Evolutionary conservation across 1,140 invertebrate genomes (phyloP), one percentile per base, ranked within the genome.

Genomic region (Hestina assimilis): DNA sequence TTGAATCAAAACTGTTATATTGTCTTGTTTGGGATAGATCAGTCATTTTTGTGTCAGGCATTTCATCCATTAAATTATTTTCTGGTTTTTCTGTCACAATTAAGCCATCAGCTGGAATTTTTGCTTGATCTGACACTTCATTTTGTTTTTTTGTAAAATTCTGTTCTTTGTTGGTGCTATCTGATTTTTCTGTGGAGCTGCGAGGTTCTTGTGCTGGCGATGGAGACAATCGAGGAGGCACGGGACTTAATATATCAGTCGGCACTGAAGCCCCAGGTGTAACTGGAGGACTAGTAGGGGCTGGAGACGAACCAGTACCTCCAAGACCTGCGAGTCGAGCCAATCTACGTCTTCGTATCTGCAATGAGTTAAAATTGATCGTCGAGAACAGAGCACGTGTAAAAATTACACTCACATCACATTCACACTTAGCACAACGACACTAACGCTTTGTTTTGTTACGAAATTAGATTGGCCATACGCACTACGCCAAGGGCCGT

Each of bases 361-460:
- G 72, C 42, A 85, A 84, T 29, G 20, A 55, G 65, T 24, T 60
- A 45, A 60, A 65, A 61, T 47, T 55, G n/a, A 46, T 52, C n/a
- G 31, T 29, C 41, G 52, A 61, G 46, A 56, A 61, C 67, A 43
- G 26, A 67, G 63, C 78, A 84, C 76, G 75, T 87, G 79, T 55
- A 63, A 41, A 45, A 54, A 55, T 66, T 56, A 67, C 60, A 72
- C 63, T 63, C 68, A 69, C 66, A 51, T 52, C 58, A 66, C 33
- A 38, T 17, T n/a, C n/a, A 69, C 52, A 40, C 51, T 72, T 53
- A 64, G 63, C 58, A 71, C 63, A 62, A 67, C 59, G 60, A 72
- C 79, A 80, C 71, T 66, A 78, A 83, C 72, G 79, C 83, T 87
- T 87, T 87, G 84, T 87, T 87, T 87, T 87, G 84, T 87, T 87